Evolutionary conservation across 23 tunicate genomes (phyloP), one percentile per base, ranked within the genome.

Genomic region (Phallusia fumigata): DNA sequence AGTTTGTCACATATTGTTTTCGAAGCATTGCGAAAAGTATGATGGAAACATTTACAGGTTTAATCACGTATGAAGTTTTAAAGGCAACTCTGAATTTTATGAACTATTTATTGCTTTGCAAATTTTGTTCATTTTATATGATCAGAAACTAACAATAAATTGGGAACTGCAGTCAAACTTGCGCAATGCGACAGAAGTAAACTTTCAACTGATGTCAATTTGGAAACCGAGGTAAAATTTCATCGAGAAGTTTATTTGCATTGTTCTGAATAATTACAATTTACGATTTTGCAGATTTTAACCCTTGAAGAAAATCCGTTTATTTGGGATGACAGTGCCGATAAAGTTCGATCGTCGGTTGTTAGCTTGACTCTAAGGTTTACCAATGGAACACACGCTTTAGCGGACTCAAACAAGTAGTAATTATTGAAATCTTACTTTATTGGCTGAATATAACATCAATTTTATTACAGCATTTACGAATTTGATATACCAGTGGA

Each of bases 321-420:
- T 51, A 83, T 91, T 26, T 91, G 96, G 96, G 96, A 91, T 53
- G 96, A 58, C 32, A 85, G 87, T 58, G 96, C 96, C 31, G 96
- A 91, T 72, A 74, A n/a, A 35, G 80, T 91, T 13, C 75, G 82
- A 19, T 91, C 96, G 18, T 90, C 87, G 19, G 90, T 91, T 15
- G 90, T 91, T 52, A 91, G 96, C 82, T 81, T 91, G 65, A 69
- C 87, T 36, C 79, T 91, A 26, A 86, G 82, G 33, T 89, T 79
- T 51, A 69, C 78, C 32, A 86, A 91, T 35, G 85, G 81, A 40
- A 28, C 86, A 31, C 82, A 84, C 33, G 80, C 84, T 32, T 85
- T 74, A 36, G 75, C 73, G 72, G 65, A 81, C 19, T 19, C 82
- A 24, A 84, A 64, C 72, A 88, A 74, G 93, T 88, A 49, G 32